Evolutionary conservation across 1,140 invertebrate genomes (phyloP), one percentile per base, ranked within the genome.

Genomic region (Nixonia krombeini): DNA sequence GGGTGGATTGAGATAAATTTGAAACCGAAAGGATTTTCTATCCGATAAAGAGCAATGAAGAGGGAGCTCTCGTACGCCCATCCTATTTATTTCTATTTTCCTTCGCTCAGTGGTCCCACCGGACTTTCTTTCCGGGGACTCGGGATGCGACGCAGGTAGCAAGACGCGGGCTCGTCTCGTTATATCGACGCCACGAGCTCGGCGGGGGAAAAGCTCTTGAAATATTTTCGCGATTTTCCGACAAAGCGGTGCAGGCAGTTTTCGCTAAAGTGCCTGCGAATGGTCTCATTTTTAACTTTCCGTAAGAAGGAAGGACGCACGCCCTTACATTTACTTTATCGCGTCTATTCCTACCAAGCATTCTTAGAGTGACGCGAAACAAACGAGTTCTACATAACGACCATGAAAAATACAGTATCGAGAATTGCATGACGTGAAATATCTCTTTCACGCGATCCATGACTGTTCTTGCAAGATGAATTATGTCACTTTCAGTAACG

Each of bases 281-380:
- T 72, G 67, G 72, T 67, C 66, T 73, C 75, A 79, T 80, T 80
- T 80, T 80, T 79, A 74, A 75, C 73, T 51, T 46, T n/a, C n/a
- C n/a, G n/a, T n/a, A n/a, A n/a, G n/a, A n/a, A 12, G 15, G 33
- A 51, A 26, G 51, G 53, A 35, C 35, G 25, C 21, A 46, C 42
- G 59, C 61, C 67, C 9, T 61, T 64, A 65, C 52, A 41, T 53
- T 70, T 57, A 57, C 55, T 63, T 64, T 65, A 70, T 70, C 56
- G 56, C 51, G 51, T n/a, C n/a, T n/a, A n/a, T n/a, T n/a, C n/a
- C n/a, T n/a, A n/a, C n/a, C n/a, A n/a, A 56, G 37, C 56, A 56
- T 64, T 61, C n/a, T 25, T 42, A 51, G 50, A 59, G 42, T 25
- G 58, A 40, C 33, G 7, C 47, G 25, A 50, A 70, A 64, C 66